phyloP scores from a whole-genome alignment of 2,113 vertebrate species.

The Hystrix brachyura region DNA sequence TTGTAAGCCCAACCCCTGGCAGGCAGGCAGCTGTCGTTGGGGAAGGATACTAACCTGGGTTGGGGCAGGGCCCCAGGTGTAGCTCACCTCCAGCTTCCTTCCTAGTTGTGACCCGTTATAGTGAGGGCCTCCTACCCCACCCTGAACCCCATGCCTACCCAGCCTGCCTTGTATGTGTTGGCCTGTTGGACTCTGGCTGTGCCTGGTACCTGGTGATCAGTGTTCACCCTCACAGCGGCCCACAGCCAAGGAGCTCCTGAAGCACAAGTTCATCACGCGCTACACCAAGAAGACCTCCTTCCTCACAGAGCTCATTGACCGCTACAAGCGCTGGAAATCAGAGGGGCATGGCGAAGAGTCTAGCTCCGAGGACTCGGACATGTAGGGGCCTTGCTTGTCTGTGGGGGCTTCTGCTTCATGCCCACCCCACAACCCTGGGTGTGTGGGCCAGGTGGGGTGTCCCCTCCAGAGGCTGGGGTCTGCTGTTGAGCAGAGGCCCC shows the following conservation, averaged over 20 bases:
- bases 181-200: not conserved
- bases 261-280: conserved; percentile 97
- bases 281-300: conserved; percentile 98
- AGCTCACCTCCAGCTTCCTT: not conserved
- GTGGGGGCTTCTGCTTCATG: not conserved
- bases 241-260: conserved; percentile 97
- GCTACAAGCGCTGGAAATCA: conserved; percentile 97
- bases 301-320: conserved; percentile 97
- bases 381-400: conserved; percentile 87
- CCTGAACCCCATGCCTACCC: not conserved
- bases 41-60: not conserved
- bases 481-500: fast-evolving
- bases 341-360: conserved; percentile 98
- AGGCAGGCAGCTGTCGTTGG: not conserved
- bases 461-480: not conserved
- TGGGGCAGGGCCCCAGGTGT: not conserved
- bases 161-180: not conserved
- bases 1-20: conserved; percentile 88
- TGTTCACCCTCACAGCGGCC: conserved; percentile 90
- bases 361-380: conserved; percentile 97
- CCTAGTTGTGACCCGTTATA: not conserved
- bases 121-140: not conserved
- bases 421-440: fast-evolving
- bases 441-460: not conserved
- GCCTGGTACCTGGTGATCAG: not conserved